phyloP scores from a whole-genome alignment of 1,140 invertebrate species.

The Drosophila varians region DNA sequence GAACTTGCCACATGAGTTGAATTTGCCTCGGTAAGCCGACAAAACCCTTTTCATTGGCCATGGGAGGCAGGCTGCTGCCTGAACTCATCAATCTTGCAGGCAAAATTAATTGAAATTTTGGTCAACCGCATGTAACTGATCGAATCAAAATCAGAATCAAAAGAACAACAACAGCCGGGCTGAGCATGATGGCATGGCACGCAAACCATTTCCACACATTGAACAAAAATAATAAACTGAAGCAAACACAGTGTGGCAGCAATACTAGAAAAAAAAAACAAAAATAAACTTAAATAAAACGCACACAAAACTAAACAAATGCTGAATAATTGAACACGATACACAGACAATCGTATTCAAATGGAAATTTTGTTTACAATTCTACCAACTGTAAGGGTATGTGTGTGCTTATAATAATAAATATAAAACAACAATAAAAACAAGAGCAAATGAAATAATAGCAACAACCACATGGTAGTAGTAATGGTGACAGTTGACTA shows the following conservation, averaged over 20 bases:
- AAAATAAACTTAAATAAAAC: not conserved
- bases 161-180: slow-evolving; percentile 22
- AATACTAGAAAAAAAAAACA: slow-evolving; percentile 14
- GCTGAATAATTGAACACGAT: slow-evolving; percentile 68
- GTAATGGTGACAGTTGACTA: slow-evolving; percentile 75
- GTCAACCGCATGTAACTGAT: slow-evolving; percentile 55
- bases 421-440: slow-evolving; percentile 5
- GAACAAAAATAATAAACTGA: slow-evolving; percentile 77
- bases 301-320: slow-evolving; percentile 61
- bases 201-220: slow-evolving; percentile 79
- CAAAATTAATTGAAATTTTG: slow-evolving; percentile 59
- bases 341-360: slow-evolving; percentile 24
- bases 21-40: not conserved
- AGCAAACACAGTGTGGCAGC: slow-evolving; percentile 31
- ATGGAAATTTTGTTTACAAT: slow-evolving; percentile 76
- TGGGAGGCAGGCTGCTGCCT: not conserved
- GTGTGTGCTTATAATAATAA: slow-evolving; percentile 6
- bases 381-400: not conserved
- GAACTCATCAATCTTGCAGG: slow-evolving; percentile 42
- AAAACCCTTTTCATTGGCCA: slow-evolving; percentile 1
- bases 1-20: slow-evolving; percentile 27
- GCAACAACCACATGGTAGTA: slow-evolving; percentile 35
- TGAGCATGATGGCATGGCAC: slow-evolving; percentile 43
- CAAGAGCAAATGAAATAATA: slow-evolving; percentile 9
- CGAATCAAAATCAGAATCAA: slow-evolving; percentile 43